Conservation (phyloP, 1,140 invertebrate genomes). For the Mylabris phalerata region DNA sequence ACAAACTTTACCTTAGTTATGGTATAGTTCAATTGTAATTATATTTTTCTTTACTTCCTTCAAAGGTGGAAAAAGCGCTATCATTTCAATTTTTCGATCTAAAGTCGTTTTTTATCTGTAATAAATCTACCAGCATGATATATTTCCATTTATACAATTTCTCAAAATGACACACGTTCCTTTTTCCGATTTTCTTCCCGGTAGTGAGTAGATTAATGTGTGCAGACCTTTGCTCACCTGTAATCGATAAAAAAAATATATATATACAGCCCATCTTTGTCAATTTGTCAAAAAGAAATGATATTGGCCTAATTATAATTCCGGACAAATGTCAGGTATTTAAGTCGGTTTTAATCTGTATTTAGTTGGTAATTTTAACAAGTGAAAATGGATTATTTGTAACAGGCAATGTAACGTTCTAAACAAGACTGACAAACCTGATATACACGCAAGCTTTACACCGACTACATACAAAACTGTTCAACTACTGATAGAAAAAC, state of each 20-base stretch:
- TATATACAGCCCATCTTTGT: slow-evolving; percentile 9
- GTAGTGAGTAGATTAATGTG: slow-evolving; percentile 11
- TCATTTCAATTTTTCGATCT: no score
- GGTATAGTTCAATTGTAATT: no score
- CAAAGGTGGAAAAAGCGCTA: no score
- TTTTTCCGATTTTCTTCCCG: slow-evolving; percentile 2
- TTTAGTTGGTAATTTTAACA: slow-evolving; percentile 9
- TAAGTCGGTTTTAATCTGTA: no score
- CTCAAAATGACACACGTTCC: slow-evolving; percentile 13
- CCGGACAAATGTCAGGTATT: slow-evolving; percentile 5
- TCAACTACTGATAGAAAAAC: background rate
- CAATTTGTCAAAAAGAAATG: slow-evolving; percentile 9
- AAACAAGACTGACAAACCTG: slow-evolving; percentile 15
- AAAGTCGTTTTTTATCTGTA: slow-evolving; percentile 14
- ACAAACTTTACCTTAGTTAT: no score
- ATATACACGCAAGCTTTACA: slow-evolving; percentile 11
- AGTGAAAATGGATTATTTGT: slow-evolving; percentile 17
- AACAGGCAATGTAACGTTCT: slow-evolving; percentile 6
- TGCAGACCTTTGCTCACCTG: slow-evolving; percentile 11
- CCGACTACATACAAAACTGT: slow-evolving; percentile 3
- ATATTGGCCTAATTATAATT: slow-evolving; percentile 18
- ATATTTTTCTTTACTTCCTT: no score
- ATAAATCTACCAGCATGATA: slow-evolving; percentile 12
- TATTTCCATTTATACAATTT: slow-evolving; percentile 17
- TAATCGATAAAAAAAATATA: slow-evolving; percentile 1